A percentile compares a stretch with the other conserved stretches of the same genome.
These are phyloP conservation scores for Hydropsyche tenuis DNA, from an alignment of 1,140 invertebrate genomes.

Conservation along the genomic window DNA sequence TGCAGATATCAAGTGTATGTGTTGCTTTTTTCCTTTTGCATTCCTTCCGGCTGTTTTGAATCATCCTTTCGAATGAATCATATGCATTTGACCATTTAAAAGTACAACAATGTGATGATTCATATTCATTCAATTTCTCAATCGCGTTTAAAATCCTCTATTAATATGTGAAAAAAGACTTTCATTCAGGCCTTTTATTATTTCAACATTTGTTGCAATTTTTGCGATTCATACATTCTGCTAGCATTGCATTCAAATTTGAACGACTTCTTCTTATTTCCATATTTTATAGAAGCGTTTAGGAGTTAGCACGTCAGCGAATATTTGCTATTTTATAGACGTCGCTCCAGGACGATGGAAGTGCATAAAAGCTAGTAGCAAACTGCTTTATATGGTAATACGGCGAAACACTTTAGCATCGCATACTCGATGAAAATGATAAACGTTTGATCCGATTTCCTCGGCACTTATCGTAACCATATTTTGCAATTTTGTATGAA, in stretches of 20 bases:
- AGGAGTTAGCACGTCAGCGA: slow-evolving; percentile 8
- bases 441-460: neutral
- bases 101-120: neutral
- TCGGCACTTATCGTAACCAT: neutral
- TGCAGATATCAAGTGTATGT: too few species aligned
- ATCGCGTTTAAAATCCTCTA: too few species aligned
- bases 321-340: slow-evolving; percentile 10
- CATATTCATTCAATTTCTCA: too few species aligned
- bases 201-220: too few species aligned
- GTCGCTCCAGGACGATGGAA: slow-evolving; percentile 3
- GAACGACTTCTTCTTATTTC: neutral
- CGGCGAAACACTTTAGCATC: slow-evolving; percentile 8
- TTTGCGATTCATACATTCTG: neutral
- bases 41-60: neutral
- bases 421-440: slow-evolving; percentile 11
- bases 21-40: slow-evolving; percentile 13
- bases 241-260: slow-evolving; percentile 6
- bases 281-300: slow-evolving; percentile 12
- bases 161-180: too few species aligned
- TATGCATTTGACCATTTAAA: neutral
- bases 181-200: too few species aligned
- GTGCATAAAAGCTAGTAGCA: slow-evolving; percentile 17
- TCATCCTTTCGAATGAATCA: neutral
- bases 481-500: slow-evolving; percentile 6
- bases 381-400: slow-evolving; percentile 22